A percentile compares a stretch with the other conserved stretches of the same genome.
These are phyloP conservation scores for Phalacrocorax carbo DNA, from an alignment of 2,113 vertebrate genomes.

Conservation along the genomic window DNA sequence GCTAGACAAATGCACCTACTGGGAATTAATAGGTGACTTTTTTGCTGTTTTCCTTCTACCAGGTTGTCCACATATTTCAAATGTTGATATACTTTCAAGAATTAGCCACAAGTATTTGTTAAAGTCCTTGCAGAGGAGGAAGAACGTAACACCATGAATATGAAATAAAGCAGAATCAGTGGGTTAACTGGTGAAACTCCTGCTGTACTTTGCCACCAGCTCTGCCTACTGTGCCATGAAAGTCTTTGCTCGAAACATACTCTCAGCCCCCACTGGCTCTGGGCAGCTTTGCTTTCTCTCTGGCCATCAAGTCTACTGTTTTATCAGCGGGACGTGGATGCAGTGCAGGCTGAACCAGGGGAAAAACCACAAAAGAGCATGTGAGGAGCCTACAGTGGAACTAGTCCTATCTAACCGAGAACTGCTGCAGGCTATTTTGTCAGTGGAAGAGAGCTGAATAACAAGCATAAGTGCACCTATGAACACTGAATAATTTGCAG, in stretches of 20 bases:
- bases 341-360: not conserved
- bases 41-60: not conserved
- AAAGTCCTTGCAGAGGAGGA: not conserved
- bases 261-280: not conserved
- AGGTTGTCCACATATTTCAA: not conserved
- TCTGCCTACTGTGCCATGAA: not conserved
- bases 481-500: slow-evolving; percentile 39
- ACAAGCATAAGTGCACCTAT: slow-evolving; percentile 39
- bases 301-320: not conserved
- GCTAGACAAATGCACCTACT: not conserved
- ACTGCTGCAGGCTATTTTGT: slow-evolving; percentile 36
- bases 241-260: not conserved
- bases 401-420: slow-evolving; percentile 38
- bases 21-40: not conserved
- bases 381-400: slow-evolving; percentile 3
- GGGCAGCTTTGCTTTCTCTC: not conserved
- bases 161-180: not conserved
- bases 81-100: not conserved
- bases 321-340: not conserved
- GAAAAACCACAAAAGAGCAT: not conserved
- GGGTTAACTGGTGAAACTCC: not conserved
- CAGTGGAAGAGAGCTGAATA: slow-evolving; percentile 38
- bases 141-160: not conserved
- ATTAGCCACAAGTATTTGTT: not conserved
- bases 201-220: not conserved